These are phyloP conservation scores for Frankliniella intonsa DNA, from an alignment of 2,888 invertebrate species.

Conservation along the genomic window DNA sequence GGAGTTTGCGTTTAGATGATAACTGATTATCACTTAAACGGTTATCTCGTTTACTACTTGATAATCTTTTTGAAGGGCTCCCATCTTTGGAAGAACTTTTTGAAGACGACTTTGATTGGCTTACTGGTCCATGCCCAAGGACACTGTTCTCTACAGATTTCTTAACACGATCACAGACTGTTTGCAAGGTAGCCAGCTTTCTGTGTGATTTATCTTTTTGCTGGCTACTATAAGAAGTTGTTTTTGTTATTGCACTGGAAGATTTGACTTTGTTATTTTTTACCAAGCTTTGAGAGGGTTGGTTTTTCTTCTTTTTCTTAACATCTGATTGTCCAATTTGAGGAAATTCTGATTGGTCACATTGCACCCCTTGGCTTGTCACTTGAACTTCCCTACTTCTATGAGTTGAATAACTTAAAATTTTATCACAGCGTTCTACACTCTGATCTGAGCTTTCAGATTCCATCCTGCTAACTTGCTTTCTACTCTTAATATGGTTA, in stretches of 20 bases:
- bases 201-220: neutral
- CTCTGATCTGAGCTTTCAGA: slow-evolving; percentile 26
- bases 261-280: neutral
- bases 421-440: slow-evolving; percentile 23
- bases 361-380: slow-evolving; percentile 14
- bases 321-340: neutral
- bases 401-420: slow-evolving; percentile 5
- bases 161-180: slow-evolving; percentile 1
- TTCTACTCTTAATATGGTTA: neutral
- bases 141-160: neutral
- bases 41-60: neutral
- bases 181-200: neutral
- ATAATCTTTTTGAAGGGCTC: neutral
- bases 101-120: neutral
- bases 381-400: slow-evolving; percentile 15
- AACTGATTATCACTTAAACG: neutral
- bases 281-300: neutral
- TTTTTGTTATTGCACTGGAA: neutral
- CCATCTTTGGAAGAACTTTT: neutral
- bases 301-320: slow-evolving; percentile 6
- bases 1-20: slow-evolving; percentile 14
- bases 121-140: neutral
- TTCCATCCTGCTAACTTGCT: neutral
- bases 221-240: neutral
- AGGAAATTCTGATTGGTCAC: slow-evolving; percentile 1